Evolutionary conservation across 2,888 invertebrate species (phyloP), one percentile per base, ranked within the genome.

Genomic region (Andrena bucephala): DNA sequence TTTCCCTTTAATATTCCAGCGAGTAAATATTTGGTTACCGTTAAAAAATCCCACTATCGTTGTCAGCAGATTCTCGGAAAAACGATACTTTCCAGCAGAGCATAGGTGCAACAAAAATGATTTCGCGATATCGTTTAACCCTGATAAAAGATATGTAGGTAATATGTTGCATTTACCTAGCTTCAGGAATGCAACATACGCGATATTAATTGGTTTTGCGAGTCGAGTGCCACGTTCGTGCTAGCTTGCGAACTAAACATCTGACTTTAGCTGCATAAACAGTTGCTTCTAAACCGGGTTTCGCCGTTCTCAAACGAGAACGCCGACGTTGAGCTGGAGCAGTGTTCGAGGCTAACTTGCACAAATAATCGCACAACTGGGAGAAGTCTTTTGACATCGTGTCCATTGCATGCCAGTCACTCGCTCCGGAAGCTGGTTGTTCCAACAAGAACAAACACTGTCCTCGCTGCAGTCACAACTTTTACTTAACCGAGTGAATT

Each of bases 221-320:
- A 85, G 67, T 48, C 69, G 72, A 77, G 74, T 77, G 52, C 59
- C 59, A 57, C 54, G 48, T 77, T 77, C 62, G 69, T 69, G 72
- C 29, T 16, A 16, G 36, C 27, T 69, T 65, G 79, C 31, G 68
- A 68, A 70, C 71, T 76, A 74, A 86, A 84, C 88, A 86, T 84
- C 83, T 86, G 84, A 83, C 67, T 86, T 70, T 48, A 57, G 60
- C 60, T 72, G 70, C 29, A 71, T 85, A 85, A 87, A 82, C 86
- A 77, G 77, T 86, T 31, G 54, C 50, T 42, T 62, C 62, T 48
- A 81, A 69, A 65, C 66, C 66, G 62, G 54, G 52, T 79, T 71
- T 66, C 59, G 33, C 10, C 70, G 59, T 66, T 68, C 50, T 65
- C 57, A 54, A 59, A 27, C 24, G 75, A 68, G 71, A 70, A 77